A percentile compares a stretch with the other conserved stretches of the same genome.
phyloP scores from a whole-genome alignment of 2,113 vertebrate species.

The Piaya cayana region DNA sequence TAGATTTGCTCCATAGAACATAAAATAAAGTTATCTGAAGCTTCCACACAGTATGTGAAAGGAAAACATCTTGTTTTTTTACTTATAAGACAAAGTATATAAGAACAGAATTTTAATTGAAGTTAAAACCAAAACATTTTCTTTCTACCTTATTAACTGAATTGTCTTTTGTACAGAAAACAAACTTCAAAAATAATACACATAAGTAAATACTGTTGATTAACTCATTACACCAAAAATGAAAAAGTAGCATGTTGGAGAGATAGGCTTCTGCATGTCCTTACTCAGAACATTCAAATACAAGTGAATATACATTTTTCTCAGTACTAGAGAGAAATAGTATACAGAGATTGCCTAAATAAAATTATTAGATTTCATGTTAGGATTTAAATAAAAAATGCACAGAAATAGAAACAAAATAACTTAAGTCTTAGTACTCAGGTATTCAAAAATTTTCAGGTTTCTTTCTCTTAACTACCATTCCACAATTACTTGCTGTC shows the following conservation, averaged over 20 bases:
- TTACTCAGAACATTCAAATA: not conserved
- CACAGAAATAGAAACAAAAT: not conserved
- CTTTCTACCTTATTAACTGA: not conserved
- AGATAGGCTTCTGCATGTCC: not conserved
- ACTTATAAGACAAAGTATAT: not conserved
- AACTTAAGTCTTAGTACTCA: not conserved
- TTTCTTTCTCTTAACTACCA: not conserved
- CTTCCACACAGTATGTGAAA: not conserved
- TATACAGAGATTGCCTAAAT: not conserved
- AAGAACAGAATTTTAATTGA: not conserved
- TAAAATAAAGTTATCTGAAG: not conserved
- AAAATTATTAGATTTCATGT: not conserved
- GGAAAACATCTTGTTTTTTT: not conserved
- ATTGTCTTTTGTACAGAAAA: not conserved
- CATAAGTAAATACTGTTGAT: not conserved
- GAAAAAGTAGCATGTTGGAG: not conserved
- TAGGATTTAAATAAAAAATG: not conserved
- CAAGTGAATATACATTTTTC: not conserved
- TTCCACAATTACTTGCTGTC: not conserved
- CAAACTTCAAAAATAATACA: not conserved
- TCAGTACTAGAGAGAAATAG: not conserved
- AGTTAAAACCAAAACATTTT: not conserved
- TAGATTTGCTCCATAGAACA: not conserved
- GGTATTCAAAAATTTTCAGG: not conserved
- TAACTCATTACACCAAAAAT: not conserved